Conservation (phyloP, 2,888 invertebrate genomes). For the Drosophila mulleri region DNA sequence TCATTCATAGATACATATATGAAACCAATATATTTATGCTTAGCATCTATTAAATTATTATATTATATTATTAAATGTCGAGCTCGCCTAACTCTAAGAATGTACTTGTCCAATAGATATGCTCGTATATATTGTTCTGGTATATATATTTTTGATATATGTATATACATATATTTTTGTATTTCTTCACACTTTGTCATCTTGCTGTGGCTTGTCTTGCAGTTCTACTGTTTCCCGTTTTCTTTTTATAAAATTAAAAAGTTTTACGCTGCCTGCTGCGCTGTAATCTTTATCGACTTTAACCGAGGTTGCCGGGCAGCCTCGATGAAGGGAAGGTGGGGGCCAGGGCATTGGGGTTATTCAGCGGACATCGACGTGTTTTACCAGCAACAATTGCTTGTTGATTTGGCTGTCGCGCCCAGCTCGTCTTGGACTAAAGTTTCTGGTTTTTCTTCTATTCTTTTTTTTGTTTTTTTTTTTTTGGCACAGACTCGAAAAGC, state of each 20-base stretch:
- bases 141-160: neutral
- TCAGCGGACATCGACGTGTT: constrained; percentile 57
- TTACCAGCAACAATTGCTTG: constrained; percentile 77
- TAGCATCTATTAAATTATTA: neutral
- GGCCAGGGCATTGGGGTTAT: neutral
- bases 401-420: constrained; percentile 64
- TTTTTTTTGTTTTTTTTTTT: constrained; percentile 29
- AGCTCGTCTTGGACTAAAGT: constrained; percentile 43
- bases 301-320: neutral
- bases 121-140: neutral
- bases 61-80: no score
- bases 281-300: constrained; percentile 62
- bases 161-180: neutral
- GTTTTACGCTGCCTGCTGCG: constrained; percentile 45
- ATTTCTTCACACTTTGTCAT: neutral
- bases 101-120: neutral
- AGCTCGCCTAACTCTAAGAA: neutral
- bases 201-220: constrained; percentile 34
- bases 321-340: neutral
- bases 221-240: constrained; percentile 61
- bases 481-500: constrained; percentile 51
- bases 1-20: no score
- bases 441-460: neutral
- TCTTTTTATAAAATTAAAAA: constrained; percentile 77
- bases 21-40: neutral